Conservation (phyloP, 2,888 invertebrate genomes). For the Chloromyia formosa region DNA sequence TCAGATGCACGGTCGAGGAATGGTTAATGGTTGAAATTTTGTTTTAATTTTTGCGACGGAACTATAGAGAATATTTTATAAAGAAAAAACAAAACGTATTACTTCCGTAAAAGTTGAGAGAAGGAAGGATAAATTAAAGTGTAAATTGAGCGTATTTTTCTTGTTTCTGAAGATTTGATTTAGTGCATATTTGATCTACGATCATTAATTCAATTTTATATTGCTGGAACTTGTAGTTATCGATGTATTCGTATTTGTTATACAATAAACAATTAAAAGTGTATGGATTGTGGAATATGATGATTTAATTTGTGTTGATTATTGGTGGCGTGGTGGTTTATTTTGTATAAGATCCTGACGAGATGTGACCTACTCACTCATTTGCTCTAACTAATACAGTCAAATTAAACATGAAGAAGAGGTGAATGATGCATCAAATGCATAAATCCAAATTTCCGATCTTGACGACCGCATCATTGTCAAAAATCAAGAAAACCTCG, state of each 20-base stretch:
- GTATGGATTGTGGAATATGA: conserved; percentile 25
- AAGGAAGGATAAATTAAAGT: no score
- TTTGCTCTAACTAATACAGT: no score
- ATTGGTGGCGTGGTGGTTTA: no score
- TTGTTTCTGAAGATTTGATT: conserved; percentile 13
- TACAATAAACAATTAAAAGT: conserved; percentile 35
- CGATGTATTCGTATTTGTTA: conserved; percentile 40
- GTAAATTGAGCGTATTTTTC: conserved; percentile 5
- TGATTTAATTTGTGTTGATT: not conserved
- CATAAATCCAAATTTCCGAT: no score
- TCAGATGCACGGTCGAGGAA: not conserved
- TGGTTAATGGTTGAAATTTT: no score
- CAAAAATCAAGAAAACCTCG: no score
- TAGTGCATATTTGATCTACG: conserved; percentile 1
- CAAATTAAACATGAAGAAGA: no score
- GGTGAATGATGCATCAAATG: no score
- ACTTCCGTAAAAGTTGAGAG: no score
- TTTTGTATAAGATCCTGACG: no score
- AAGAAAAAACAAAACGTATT: not conserved
- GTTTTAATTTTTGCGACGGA: not conserved
- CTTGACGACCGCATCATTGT: no score
- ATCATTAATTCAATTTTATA: conserved; percentile 33
- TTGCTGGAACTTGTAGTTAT: conserved; percentile 25
- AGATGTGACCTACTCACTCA: no score
- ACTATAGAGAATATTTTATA: conserved; percentile 4